phyloP scores from a whole-genome alignment of 2,113 vertebrate genomes.

The Strix aluco region DNA sequence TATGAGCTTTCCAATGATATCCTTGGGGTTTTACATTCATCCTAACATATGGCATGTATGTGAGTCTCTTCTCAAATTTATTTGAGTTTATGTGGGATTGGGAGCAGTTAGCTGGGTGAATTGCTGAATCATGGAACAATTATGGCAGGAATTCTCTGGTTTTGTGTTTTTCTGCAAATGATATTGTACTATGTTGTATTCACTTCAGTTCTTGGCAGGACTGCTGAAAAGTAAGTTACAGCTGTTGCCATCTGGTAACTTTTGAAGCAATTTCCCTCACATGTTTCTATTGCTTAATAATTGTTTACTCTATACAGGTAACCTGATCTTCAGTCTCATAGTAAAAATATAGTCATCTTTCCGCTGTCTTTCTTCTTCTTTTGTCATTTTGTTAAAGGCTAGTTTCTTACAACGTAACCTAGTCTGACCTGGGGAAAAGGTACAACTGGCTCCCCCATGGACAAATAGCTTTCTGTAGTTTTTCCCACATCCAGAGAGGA shows the following conservation, averaged over 20 bases:
- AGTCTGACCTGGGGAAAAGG: not conserved
- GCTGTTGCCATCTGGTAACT: conserved; percentile 60
- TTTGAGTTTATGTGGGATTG: conserved; percentile 54
- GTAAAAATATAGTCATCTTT: not conserved
- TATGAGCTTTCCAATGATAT: not conserved
- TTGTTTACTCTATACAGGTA: not conserved
- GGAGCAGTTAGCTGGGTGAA: conserved; percentile 66
- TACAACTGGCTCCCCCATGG: not conserved
- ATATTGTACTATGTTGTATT: conserved; percentile 1
- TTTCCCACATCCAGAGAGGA: not conserved
- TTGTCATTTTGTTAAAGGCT: not conserved
- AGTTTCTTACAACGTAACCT: not conserved
- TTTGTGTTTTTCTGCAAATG: conserved; percentile 48
- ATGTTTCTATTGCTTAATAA: not conserved
- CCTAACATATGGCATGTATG: conserved; percentile 67
- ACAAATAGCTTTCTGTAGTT: not conserved
- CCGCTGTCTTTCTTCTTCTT: not conserved
- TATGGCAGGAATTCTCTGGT: conserved; percentile 18
- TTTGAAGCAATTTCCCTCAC: conserved; percentile 12
- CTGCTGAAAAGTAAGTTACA: conserved; percentile 42
- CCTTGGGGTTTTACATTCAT: conserved; percentile 58
- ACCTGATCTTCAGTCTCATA: not conserved
- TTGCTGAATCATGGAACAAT: conserved; percentile 73
- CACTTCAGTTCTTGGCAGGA: not conserved
- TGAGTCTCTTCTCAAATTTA: conserved; percentile 61